Evolutionary conservation across 2,888 invertebrate genomes (phyloP).

Genomic region (Metacarcinus magister): DNA sequence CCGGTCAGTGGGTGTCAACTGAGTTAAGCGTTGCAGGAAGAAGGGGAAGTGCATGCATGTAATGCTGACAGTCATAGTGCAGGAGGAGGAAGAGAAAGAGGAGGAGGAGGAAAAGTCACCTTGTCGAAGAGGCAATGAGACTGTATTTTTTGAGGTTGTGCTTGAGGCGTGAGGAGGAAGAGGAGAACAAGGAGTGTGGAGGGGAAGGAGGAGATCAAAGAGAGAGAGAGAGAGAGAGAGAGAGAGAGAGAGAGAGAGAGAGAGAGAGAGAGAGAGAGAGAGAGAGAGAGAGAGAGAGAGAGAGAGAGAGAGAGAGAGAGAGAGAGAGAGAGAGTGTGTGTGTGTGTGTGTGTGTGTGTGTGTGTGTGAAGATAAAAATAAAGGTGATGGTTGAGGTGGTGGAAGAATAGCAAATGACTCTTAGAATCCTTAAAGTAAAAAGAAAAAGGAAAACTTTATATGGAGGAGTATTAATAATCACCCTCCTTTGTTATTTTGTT

Average conservation of each 20-base stretch:
- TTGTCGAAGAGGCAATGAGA: constrained; percentile 9
- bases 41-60: background rate
- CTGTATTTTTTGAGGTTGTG: background rate
- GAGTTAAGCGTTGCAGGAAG: background rate
- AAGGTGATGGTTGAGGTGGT: too few species aligned
- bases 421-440: too few species aligned
- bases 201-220: background rate
- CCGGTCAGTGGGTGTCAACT: background rate
- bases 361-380: too few species aligned
- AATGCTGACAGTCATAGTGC: background rate
- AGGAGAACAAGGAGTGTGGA: background rate
- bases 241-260: background rate
- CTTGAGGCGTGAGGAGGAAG: background rate
- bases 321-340: too few species aligned
- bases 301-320: too few species aligned
- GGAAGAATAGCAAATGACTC: too few species aligned
- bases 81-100: background rate
- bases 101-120: constrained; percentile 45
- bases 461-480: too few species aligned
- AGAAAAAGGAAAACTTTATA: too few species aligned
- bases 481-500: background rate
- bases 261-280: too few species aligned
- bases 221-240: background rate
- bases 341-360: too few species aligned
- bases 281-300: too few species aligned